Conservation (phyloP, 1,140 invertebrate species). For the Alviniconcha marisindica region DNA sequence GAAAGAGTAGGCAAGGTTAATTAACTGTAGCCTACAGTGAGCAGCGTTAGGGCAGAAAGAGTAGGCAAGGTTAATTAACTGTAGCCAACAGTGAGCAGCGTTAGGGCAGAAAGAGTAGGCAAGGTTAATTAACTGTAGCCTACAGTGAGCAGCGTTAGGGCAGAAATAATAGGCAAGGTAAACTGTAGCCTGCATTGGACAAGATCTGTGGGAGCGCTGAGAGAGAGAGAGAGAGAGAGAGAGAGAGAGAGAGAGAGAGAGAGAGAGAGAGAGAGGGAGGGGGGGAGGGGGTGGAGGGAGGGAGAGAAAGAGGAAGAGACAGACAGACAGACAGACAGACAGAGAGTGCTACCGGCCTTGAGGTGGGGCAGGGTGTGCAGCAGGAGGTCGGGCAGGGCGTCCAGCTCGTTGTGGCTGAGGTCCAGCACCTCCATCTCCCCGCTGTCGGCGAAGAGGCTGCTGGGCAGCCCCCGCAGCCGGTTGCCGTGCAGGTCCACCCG, state of each 20-base stretch:
- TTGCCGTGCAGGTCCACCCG: conserved; percentile 58
- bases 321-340: background rate
- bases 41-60: too few relatives aligned
- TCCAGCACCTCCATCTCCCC: conserved; percentile 54
- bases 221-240: background rate
- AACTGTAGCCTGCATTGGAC: too few relatives aligned
- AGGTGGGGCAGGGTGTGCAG: conserved; percentile 31
- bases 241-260: too few relatives aligned
- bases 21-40: too few relatives aligned
- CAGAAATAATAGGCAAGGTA: too few relatives aligned
- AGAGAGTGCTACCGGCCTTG: background rate
- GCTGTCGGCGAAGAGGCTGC: conserved; percentile 54
- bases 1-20: too few relatives aligned
- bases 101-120: too few relatives aligned
- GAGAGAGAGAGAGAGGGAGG: background rate
- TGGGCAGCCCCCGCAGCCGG: conserved; percentile 52
- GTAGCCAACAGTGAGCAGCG: too few relatives aligned
- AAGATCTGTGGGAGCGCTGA: too few relatives aligned
- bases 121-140: too few relatives aligned
- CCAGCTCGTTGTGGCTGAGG: conserved; percentile 59
- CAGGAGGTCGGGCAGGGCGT: conserved; percentile 47
- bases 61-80: too few relatives aligned
- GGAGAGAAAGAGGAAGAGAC: background rate
- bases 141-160: too few relatives aligned
- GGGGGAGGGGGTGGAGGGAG: background rate